phyloP scores from a whole-genome alignment of 2,113 vertebrate genomes.

The Gallinago paraguaiae region DNA sequence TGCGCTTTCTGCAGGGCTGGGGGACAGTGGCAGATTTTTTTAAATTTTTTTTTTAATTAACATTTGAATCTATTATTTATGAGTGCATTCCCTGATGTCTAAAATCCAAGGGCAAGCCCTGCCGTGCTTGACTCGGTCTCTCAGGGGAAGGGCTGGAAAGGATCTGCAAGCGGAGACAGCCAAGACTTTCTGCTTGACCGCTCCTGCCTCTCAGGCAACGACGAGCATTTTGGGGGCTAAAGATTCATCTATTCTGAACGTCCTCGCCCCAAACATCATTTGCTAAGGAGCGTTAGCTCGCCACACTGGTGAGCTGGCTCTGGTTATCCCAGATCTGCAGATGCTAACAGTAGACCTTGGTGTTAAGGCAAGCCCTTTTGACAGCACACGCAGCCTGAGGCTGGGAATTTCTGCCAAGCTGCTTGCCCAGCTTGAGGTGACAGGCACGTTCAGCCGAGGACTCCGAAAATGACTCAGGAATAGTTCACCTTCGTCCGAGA shows the following conservation, averaged over 20 bases:
- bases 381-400: neutral
- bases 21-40: neutral
- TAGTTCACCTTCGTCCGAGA: neutral
- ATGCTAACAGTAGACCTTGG: neutral
- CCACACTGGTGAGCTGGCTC: neutral
- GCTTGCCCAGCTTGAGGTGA: fast-evolving
- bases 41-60: slow-evolving; percentile 33
- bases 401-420: neutral
- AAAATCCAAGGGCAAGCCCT: neutral
- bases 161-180: neutral
- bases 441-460: fast-evolving
- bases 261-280: neutral
- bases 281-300: neutral
- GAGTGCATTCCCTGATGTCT: slow-evolving; percentile 8
- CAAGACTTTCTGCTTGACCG: neutral
- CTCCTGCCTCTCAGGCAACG: neutral
- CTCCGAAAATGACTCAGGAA: neutral
- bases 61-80: slow-evolving; percentile 48
- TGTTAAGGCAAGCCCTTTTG: neutral
- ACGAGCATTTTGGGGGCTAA: neutral
- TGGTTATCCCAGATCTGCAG: neutral
- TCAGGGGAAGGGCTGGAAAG: neutral
- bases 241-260: neutral
- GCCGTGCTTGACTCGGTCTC: neutral
- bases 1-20: neutral